Conservation (phyloP, 2,797 vertebrate genomes). For the Salmo trutta region DNA sequence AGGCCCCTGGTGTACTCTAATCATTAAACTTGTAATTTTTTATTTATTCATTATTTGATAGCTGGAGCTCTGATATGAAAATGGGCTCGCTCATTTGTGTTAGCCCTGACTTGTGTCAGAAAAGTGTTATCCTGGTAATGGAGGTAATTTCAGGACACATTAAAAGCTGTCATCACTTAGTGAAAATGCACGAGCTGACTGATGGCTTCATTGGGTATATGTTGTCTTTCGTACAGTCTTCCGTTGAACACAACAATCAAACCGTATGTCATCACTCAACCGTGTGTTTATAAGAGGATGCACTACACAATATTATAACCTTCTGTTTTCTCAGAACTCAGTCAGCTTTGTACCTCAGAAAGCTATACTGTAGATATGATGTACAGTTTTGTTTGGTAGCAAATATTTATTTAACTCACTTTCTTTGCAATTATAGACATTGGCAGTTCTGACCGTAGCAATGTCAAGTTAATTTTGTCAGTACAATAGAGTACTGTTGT, state of each 20-base stretch:
- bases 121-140: slow-evolving; percentile 51
- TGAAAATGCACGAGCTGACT: slow-evolving; percentile 23
- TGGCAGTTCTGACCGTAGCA: not conserved
- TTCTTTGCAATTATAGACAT: not conserved
- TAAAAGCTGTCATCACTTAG: slow-evolving; percentile 39
- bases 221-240: not conserved
- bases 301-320: not conserved
- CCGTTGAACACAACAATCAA: not conserved
- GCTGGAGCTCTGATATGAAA: slow-evolving; percentile 43
- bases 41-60: slow-evolving; percentile 44
- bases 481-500: not conserved
- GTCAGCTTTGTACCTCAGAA: not conserved
- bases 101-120: slow-evolving; percentile 33
- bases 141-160: slow-evolving; percentile 47
- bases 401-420: not conserved
- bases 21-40: slow-evolving; percentile 42
- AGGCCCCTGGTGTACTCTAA: slow-evolving; percentile 33
- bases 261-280: not conserved
- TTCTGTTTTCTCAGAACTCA: not conserved
- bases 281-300: not conserved
- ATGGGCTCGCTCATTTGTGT: slow-evolving; percentile 44
- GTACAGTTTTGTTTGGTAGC: not conserved
- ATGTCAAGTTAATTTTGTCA: not conserved
- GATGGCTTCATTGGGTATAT: slow-evolving; percentile 26
- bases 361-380: not conserved